Evolutionary conservation across 2,113 vertebrate genomes (phyloP).

Genomic region (Laterallus jamaicensis): DNA sequence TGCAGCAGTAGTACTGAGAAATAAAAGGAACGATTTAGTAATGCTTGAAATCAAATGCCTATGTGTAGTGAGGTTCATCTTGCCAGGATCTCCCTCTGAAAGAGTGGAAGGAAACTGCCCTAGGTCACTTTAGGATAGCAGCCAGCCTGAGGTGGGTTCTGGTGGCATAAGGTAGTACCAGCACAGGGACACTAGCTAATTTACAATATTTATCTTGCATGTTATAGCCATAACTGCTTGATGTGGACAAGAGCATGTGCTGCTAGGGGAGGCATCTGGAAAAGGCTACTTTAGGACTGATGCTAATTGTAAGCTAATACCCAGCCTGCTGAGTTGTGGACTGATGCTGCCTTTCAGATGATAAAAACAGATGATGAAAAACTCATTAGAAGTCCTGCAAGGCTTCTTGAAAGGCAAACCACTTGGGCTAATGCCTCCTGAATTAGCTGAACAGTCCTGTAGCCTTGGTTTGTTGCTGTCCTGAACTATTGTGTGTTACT

Average conservation of each 20-base stretch:
- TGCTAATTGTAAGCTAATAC: slow-evolving; percentile 23
- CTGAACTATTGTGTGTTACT: background rate
- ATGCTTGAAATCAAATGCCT: background rate
- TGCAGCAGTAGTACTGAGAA: background rate
- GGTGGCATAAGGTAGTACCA: background rate
- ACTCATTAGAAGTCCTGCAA: background rate
- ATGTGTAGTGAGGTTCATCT: background rate
- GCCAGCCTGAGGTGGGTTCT: background rate
- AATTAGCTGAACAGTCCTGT: slow-evolving; percentile 51
- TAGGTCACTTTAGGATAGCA: background rate
- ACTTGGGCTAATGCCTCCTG: background rate
- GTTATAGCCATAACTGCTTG: slow-evolving; percentile 39
- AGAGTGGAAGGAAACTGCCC: background rate
- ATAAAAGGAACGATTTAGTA: background rate
- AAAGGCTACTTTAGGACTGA: slow-evolving; percentile 53
- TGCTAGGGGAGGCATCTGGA: slow-evolving; percentile 17
- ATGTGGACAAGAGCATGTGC: slow-evolving; percentile 43
- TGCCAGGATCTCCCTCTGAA: background rate
- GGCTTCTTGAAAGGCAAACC: background rate
- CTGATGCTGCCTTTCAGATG: background rate
- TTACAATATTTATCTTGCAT: slow-evolving; percentile 31
- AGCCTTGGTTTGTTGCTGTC: slow-evolving; percentile 47
- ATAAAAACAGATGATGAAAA: background rate
- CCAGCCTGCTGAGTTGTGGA: background rate
- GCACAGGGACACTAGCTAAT: background rate